phyloP scores from a whole-genome alignment of 2,888 invertebrate genomes.

The Pecten maximus region DNA sequence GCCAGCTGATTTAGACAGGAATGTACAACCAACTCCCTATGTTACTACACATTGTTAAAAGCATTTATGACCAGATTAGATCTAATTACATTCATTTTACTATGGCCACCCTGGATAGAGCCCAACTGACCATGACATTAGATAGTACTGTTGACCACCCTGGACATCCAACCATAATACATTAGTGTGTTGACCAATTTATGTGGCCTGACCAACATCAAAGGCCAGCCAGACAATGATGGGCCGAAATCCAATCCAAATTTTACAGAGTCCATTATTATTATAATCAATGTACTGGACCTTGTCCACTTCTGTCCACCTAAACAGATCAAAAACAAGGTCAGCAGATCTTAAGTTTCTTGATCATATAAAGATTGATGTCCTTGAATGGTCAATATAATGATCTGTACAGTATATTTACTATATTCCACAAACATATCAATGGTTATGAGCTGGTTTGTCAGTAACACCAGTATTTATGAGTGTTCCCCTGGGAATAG shows the following conservation, averaged over 20 bases:
- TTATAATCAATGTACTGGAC: constrained; percentile 2
- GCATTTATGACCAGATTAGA: neutral
- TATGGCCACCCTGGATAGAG: neutral
- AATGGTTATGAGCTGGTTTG: too few relatives aligned
- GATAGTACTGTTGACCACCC: neutral
- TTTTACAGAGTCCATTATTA: neutral
- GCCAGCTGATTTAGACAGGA: too few relatives aligned
- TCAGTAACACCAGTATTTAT: too few relatives aligned
- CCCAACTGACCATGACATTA: neutral
- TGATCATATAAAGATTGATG: neutral
- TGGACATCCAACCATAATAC: constrained; percentile 10
- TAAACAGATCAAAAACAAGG: neutral
- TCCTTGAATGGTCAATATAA: neutral
- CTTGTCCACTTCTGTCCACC: neutral
- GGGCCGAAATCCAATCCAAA: neutral
- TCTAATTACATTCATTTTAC: constrained; percentile 12
- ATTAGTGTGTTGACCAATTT: neutral
- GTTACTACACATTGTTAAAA: neutral
- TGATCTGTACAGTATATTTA: neutral
- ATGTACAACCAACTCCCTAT: too few relatives aligned
- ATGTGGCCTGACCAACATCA: neutral
- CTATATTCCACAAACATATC: too few relatives aligned
- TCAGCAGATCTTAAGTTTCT: neutral
- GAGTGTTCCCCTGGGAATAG: neutral
- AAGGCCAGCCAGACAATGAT: neutral